Conservation (phyloP, 2,113 vertebrate genomes). For the Notothenia coriiceps region DNA sequence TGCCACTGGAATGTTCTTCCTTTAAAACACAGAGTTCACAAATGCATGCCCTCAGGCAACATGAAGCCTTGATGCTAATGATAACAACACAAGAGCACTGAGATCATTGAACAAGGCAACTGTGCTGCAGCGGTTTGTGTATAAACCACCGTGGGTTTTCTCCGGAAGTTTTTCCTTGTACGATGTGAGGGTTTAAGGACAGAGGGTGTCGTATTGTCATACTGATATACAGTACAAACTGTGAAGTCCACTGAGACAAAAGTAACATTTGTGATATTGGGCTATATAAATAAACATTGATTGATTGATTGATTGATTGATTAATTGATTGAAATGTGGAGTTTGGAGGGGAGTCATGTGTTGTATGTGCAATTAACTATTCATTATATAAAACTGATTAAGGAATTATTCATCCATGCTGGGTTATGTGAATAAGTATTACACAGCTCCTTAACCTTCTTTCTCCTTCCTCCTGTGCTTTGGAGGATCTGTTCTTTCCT, state of each 20-base stretch:
- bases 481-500: conserved; percentile 46
- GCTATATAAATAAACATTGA: no score
- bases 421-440: conserved; percentile 56
- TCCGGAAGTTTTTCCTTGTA: no score
- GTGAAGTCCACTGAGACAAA: no score
- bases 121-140: conserved; percentile 45
- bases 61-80: conserved; percentile 59
- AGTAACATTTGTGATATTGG: no score
- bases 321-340: background rate
- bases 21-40: conserved; percentile 60
- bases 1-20: conserved; percentile 54
- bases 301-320: no score
- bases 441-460: conserved; percentile 55
- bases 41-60: conserved; percentile 63
- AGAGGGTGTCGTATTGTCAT: no score
- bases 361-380: conserved; percentile 75
- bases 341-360: conserved; percentile 54
- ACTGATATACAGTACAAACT: no score
- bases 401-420: conserved; percentile 65
- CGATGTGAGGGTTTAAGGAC: no score
- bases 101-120: conserved; percentile 34
- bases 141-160: background rate
- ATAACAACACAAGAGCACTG: conserved; percentile 41
- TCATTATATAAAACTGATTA: conserved; percentile 75
- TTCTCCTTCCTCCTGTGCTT: conserved; percentile 34